These are phyloP conservation scores for Typhlichthys subterraneus DNA, from an alignment of 2,797 vertebrate species.

Conservation along the genomic window DNA sequence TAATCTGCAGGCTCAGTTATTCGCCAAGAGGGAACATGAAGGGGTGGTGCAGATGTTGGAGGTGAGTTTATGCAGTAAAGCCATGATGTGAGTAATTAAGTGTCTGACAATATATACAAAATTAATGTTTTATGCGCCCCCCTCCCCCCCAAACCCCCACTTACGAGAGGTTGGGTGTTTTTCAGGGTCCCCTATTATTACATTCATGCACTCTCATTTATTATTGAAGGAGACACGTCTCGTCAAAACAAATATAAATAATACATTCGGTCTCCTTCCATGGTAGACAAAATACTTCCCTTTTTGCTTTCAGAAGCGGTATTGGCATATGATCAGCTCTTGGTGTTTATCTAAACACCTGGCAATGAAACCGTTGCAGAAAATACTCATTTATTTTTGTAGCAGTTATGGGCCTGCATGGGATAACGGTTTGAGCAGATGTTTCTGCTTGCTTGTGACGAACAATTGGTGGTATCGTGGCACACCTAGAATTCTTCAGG, in stretches of 20 bases:
- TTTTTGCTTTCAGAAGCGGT: background rate
- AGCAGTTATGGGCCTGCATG: constrained; percentile 21
- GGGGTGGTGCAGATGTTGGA: constrained; percentile 95
- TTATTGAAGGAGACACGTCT: constrained; percentile 15
- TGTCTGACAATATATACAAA: no score
- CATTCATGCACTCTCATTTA: constrained; percentile 9
- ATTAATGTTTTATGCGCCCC: background rate
- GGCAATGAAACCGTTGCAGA: constrained; percentile 26
- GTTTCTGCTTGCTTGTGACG: constrained; percentile 37
- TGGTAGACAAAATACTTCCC: constrained; percentile 19
- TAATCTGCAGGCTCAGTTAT: constrained; percentile 88
- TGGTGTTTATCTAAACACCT: constrained; percentile 48
- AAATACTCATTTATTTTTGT: constrained; percentile 20
- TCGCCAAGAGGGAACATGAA: constrained; percentile 95
- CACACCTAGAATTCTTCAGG: constrained; percentile 26
- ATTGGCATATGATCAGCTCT: constrained; percentile 8
- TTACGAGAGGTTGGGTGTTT: constrained; percentile 11
- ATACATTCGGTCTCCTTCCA: background rate
- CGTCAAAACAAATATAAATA: background rate
- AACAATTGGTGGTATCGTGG: constrained; percentile 22
- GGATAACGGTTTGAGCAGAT: constrained; percentile 58
- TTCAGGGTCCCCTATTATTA: constrained; percentile 8
- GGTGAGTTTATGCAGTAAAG: constrained; percentile 78
- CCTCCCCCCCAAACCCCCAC: background rate
- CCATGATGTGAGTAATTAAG: background rate